Conservation (phyloP, 2,888 invertebrate genomes). For the Dyspetes luteomarginatus region DNA sequence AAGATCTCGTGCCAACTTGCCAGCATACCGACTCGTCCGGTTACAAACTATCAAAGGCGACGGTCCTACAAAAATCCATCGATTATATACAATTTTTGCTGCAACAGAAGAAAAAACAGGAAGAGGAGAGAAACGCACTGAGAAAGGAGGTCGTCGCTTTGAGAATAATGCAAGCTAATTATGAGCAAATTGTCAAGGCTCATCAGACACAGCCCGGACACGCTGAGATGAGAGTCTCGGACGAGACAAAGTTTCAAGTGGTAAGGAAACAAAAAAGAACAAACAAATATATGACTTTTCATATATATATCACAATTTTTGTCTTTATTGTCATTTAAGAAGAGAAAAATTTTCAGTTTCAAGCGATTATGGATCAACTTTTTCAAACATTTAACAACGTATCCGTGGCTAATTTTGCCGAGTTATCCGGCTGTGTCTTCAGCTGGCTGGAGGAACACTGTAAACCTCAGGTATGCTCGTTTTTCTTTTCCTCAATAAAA, state of each 20-base stretch:
- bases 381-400: conserved; percentile 96
- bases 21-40: conserved; percentile 96
- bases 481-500: conserved; percentile 31
- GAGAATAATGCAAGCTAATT: conserved; percentile 94
- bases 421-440: conserved; percentile 96
- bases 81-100: conserved; percentile 96
- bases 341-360: conserved; percentile 88
- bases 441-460: conserved; percentile 99
- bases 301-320: too few species aligned
- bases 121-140: conserved; percentile 95
- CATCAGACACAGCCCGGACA: conserved; percentile 96
- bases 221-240: conserved; percentile 94
- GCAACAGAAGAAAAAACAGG: conserved; percentile 96
- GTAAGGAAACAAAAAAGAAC: conserved; percentile 84
- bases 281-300: conserved; percentile 12
- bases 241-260: conserved; percentile 98
- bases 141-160: conserved; percentile 97
- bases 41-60: conserved; percentile 98
- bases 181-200: conserved; percentile 97
- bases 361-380: conserved; percentile 96
- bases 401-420: conserved; percentile 95
- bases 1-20: conserved; percentile 96
- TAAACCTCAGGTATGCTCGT: conserved; percentile 90
- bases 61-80: conserved; percentile 96
- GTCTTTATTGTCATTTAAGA: too few species aligned